Base-by-base conservation (phyloP, 2,797 vertebrate species). In the Morus bassanus region DNA sequence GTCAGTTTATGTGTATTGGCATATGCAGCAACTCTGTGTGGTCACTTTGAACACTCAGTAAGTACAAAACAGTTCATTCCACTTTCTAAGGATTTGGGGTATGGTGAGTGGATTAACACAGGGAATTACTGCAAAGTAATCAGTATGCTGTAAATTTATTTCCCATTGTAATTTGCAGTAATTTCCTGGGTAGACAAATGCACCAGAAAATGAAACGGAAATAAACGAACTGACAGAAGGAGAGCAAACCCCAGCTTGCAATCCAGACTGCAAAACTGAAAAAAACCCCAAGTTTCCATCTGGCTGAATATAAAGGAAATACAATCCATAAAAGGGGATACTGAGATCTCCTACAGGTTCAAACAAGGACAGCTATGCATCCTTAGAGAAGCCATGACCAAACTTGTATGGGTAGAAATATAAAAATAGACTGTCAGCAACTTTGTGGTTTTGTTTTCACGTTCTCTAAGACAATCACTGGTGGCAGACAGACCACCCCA, bases 301-400 rank as follows among this genome's bases (percentile, higher is more conserved):
- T 94, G 93, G 13, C 85, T 86, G 80, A 78, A 59, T 43, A 84
- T 35, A 84, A 90, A 90, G 65, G 79, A 93, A 93, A 81, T 24
- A 41, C 0, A 3, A 13, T 65, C 76, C 69, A 65, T 85, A 82
- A 63, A 92, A 85, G 67, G 57, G 70, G 35, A 87, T 92, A 43
- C 48, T 59, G 45, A 73, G 59, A 45, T 70, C 54, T 81, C 69
- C 53, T 67, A 2, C 35, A 64, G 33, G 81, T 96, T 93, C 84
- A 77, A 10, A 51, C 0, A 0, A 73, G 88, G 93, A 81, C 54
- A 91, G n/a, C 61, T 72, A 11, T 67, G 65, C 61, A 67, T 81
- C 88, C 76, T 81, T 51, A 37, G 46, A 84, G 89, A 81, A 88
- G n/a, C 54, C 61, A 53, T 78, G 79, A 78, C 95, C 35, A 88